Evolutionary conservation across 2,888 invertebrate genomes (phyloP).

Genomic region (Pinctada fucata): DNA sequence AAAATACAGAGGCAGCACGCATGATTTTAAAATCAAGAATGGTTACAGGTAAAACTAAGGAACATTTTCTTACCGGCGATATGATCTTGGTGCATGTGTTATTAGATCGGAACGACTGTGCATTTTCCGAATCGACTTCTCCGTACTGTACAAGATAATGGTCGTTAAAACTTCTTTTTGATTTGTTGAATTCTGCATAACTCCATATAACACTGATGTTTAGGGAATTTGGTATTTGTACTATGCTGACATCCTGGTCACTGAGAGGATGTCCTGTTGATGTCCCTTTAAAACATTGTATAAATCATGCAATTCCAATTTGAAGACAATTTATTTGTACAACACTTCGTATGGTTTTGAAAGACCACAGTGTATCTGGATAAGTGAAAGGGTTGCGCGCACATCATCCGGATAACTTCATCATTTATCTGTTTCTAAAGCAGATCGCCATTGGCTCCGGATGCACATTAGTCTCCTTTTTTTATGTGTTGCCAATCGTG

Average conservation of each 20-base stretch:
- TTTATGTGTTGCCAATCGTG: too few species aligned
- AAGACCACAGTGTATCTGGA: too few species aligned
- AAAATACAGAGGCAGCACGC: too few species aligned
- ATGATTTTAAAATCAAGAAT: too few species aligned
- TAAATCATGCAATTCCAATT: not conserved
- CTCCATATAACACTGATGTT: conserved; percentile 39
- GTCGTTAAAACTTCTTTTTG: conserved; percentile 12
- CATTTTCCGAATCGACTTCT: not conserved
- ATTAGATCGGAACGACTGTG: not conserved
- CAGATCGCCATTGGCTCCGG: too few species aligned
- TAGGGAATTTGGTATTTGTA: conserved; percentile 32
- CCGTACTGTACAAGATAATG: conserved; percentile 26
- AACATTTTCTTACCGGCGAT: not conserved
- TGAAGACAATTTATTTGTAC: too few species aligned
- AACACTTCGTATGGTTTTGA: too few species aligned
- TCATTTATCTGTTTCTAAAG: too few species aligned
- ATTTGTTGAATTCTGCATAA: not conserved
- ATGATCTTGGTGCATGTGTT: not conserved
- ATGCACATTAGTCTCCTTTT: too few species aligned
- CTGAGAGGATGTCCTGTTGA: conserved; percentile 19
- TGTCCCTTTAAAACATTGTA: not conserved
- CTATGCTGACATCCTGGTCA: conserved; percentile 37
- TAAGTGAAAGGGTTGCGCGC: too few species aligned
- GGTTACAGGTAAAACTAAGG: too few species aligned
- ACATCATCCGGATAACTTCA: too few species aligned